These are phyloP conservation scores for Zenarchopterus dispar DNA, from an alignment of 2,797 vertebrate species.

Conservation along the genomic window DNA sequence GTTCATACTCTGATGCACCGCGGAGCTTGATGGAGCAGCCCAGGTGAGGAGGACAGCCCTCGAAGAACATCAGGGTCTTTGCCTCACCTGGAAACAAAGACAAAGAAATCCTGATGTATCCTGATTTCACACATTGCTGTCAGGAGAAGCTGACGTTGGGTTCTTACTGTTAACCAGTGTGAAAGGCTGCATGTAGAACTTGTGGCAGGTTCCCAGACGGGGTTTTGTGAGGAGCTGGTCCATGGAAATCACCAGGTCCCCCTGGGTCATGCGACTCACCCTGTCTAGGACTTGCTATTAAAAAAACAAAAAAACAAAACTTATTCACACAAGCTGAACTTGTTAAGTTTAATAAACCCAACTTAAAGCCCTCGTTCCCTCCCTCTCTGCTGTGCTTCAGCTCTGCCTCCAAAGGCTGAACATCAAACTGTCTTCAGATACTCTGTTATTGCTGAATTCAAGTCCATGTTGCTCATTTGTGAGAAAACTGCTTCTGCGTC, in stretches of 20 bases:
- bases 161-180: conserved; percentile 89
- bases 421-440: no score
- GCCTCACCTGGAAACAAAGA: conserved; percentile 82
- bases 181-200: conserved; percentile 97
- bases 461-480: no score
- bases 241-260: conserved; percentile 99
- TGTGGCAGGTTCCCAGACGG: conserved; percentile 95
- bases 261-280: conserved; percentile 96
- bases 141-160: neutral
- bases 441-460: no score
- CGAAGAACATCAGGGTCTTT: conserved; percentile 98
- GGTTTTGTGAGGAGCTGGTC: conserved; percentile 98
- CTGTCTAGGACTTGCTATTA: conserved; percentile 94
- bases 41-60: conserved; percentile 92
- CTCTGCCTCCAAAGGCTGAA: no score
- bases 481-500: no score
- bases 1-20: conserved; percentile 92
- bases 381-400: no score
- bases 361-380: no score
- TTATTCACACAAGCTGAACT: neutral
- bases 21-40: conserved; percentile 96
- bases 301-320: neutral
- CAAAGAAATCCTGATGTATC: neutral
- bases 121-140: neutral
- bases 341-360: no score